A percentile compares a stretch with the other conserved stretches of the same genome.
Conservation (phyloP, 2,113 vertebrate species). For the Machaerirhynchus nigripectus region DNA sequence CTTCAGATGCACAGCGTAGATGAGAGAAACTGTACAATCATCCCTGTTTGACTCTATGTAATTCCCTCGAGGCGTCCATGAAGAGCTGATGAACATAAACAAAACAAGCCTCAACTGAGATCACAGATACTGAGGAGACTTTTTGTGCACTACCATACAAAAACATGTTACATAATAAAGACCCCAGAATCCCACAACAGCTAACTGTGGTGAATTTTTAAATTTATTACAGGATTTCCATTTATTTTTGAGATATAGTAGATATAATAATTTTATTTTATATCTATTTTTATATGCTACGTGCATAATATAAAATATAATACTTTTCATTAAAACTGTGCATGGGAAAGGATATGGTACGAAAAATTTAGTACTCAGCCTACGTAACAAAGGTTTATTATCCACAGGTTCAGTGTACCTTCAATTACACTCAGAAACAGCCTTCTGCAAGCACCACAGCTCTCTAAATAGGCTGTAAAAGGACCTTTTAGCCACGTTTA, state of each 20-base stretch:
- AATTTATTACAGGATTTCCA: neutral
- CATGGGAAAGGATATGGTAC: neutral
- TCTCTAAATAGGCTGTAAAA: neutral
- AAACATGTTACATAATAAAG: neutral
- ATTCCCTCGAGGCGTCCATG: conserved; percentile 89
- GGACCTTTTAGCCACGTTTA: neutral
- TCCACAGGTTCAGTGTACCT: neutral
- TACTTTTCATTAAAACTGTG: neutral
- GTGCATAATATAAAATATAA: neutral
- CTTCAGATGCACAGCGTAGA: conserved; percentile 95
- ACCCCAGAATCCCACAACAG: neutral
- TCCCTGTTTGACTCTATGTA: conserved; percentile 96
- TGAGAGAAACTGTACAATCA: conserved; percentile 94
- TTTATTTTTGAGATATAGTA: neutral
- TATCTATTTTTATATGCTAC: neutral
- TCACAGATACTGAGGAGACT: neutral
- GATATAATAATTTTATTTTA: neutral
- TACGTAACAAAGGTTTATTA: neutral
- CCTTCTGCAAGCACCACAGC: neutral
- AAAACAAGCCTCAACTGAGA: neutral
- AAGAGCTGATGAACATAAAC: conserved; percentile 76
- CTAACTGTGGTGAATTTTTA: neutral
- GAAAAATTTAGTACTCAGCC: neutral
- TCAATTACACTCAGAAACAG: neutral
- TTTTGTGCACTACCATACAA: neutral